These are phyloP conservation scores for Drosophila affinis DNA, from an alignment of 2,888 invertebrate species.

Conservation along the genomic window DNA sequence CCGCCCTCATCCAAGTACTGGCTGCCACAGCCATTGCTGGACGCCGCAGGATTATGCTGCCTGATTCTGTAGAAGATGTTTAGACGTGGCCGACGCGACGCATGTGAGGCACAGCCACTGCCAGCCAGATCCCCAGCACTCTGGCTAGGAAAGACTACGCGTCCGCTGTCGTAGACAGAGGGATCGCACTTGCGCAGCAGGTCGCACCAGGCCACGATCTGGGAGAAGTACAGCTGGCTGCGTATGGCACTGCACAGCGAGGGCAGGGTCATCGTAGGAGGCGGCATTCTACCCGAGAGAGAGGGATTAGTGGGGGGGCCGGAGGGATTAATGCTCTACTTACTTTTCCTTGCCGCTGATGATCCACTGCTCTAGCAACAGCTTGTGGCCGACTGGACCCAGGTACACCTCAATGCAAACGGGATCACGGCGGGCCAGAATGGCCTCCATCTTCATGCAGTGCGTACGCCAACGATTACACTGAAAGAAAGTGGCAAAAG, in stretches of 20 bases:
- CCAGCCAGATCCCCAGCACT: constrained; percentile 76
- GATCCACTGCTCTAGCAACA: constrained; percentile 84
- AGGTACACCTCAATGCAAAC: constrained; percentile 84
- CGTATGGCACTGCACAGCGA: constrained; percentile 96
- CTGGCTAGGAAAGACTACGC: constrained; percentile 78
- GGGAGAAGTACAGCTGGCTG: constrained; percentile 98
- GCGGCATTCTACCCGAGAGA: constrained; percentile 83
- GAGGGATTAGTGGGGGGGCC: neutral
- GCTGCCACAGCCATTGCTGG: constrained; percentile 64
- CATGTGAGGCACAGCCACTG: constrained; percentile 15
- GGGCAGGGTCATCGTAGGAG: constrained; percentile 87
- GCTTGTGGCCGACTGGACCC: constrained; percentile 83
- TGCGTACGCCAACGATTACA: constrained; percentile 84
- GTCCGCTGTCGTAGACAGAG: constrained; percentile 83
- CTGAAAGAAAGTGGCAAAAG: constrained; percentile 43
- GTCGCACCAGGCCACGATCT: constrained; percentile 95
- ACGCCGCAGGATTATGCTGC: constrained; percentile 77
- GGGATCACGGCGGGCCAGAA: constrained; percentile 82
- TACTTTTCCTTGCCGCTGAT: constrained; percentile 83
- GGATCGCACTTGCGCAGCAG: constrained; percentile 82
- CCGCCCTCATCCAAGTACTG: constrained; percentile 54
- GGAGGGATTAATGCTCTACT: constrained; percentile 37
- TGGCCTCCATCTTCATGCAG: constrained; percentile 83
- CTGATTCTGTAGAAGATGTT: constrained; percentile 83
- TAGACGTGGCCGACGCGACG: constrained; percentile 77